These are phyloP conservation scores for Xiphophorus birchmanni DNA, from an alignment of 2,797 vertebrate species.

Conservation along the genomic window DNA sequence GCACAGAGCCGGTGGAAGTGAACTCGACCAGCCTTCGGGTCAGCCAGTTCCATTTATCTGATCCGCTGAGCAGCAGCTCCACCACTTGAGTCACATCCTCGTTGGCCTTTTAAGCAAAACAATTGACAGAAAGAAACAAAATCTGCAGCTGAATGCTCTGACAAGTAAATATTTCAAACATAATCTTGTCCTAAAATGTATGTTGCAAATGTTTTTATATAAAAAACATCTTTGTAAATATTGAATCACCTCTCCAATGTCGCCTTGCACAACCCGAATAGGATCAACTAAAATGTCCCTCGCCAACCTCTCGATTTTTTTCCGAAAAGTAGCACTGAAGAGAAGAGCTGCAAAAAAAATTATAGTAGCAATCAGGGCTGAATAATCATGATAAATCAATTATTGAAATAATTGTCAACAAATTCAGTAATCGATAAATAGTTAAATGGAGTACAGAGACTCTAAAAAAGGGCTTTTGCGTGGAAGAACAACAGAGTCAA, in stretches of 20 bases:
- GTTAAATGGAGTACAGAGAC: background rate
- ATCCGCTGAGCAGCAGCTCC: constrained; percentile 87
- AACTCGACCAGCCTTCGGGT: constrained; percentile 93
- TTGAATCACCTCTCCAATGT: constrained; percentile 92
- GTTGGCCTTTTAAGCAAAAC: constrained; percentile 85
- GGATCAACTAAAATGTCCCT: constrained; percentile 96
- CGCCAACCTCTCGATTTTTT: constrained; percentile 96
- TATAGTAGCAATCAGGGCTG: background rate
- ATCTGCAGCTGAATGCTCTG: background rate
- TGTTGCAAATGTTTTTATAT: background rate
- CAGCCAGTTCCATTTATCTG: constrained; percentile 96
- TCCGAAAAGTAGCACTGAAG: constrained; percentile 97
- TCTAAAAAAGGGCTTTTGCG: background rate
- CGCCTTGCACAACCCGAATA: constrained; percentile 97
- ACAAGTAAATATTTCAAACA: background rate
- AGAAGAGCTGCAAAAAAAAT: constrained; percentile 85
- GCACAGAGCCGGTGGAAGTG: constrained; percentile 93
- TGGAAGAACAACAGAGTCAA: no score
- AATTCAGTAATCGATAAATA: background rate
- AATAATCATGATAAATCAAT: no score
- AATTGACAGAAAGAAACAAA: background rate
- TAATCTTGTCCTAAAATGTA: background rate
- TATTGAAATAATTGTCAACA: no score
- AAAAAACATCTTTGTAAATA: background rate
- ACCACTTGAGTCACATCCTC: constrained; percentile 97